Evolutionary conservation across 2,797 vertebrate genomes (phyloP).

Genomic region (Hipposideros larvatus): DNA sequence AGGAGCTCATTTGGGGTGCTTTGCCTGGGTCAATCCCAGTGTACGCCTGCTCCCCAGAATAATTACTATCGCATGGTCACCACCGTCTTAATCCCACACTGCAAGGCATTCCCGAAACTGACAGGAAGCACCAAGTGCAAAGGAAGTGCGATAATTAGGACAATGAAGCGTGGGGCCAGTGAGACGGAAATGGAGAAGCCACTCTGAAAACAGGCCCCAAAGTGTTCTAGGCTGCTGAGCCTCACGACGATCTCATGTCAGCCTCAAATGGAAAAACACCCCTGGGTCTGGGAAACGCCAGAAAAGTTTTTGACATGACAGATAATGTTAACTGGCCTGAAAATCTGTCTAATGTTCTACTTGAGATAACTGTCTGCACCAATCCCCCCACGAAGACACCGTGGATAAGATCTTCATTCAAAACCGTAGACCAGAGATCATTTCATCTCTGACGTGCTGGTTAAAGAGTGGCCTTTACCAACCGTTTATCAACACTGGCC

Average conservation of each 20-base stretch:
- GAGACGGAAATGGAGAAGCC: not conserved
- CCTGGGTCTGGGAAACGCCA: fast-evolving
- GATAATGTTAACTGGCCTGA: not conserved
- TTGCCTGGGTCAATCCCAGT: fast-evolving
- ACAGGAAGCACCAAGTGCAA: not conserved
- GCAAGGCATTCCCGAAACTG: not conserved
- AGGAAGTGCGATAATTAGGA: not conserved
- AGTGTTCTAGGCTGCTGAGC: fast-evolving
- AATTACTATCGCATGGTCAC: fast-evolving
- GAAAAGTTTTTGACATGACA: not conserved
- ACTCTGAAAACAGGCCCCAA: not conserved
- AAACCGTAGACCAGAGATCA: fast-evolving
- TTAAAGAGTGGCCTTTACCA: not conserved
- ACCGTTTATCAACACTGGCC: not conserved
- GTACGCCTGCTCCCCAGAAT: fast-evolving
- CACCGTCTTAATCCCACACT: not conserved
- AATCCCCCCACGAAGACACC: not conserved
- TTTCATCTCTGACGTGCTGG: not conserved
- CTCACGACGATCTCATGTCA: fast-evolving
- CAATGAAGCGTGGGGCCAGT: not conserved
- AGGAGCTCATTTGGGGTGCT: not conserved
- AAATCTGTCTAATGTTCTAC: too few species aligned
- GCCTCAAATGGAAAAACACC: fast-evolving
- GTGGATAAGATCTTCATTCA: not conserved
- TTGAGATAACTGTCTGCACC: not conserved